Conservation (phyloP, 1,140 invertebrate genomes). For the Tribolium castaneum region DNA sequence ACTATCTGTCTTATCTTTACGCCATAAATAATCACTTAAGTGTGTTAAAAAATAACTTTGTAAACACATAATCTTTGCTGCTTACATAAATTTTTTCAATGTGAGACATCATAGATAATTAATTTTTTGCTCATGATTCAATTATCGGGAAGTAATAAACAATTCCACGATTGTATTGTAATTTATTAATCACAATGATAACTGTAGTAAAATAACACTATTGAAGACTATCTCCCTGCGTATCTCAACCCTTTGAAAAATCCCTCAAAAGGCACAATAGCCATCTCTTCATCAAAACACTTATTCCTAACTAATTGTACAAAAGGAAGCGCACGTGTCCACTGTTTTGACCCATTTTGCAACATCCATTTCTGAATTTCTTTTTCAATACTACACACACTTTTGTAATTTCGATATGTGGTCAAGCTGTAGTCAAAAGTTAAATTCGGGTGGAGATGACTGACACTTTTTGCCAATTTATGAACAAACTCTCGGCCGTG, state of each 20-base stretch:
- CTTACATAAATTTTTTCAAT: too few species aligned
- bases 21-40: too few species aligned
- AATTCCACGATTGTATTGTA: background rate
- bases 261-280: background rate
- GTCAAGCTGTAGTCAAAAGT: background rate
- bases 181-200: background rate
- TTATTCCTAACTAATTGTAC: background rate
- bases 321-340: background rate
- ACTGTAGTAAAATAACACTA: background rate
- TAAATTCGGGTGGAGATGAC: background rate
- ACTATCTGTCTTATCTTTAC: too few species aligned
- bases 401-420: background rate
- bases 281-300: background rate
- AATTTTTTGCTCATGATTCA: too few species aligned
- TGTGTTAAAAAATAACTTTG: too few species aligned
- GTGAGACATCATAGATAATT: too few species aligned
- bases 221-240: background rate
- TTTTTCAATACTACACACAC: background rate
- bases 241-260: background rate
- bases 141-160: too few species aligned
- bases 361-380: background rate
- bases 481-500: background rate
- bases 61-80: too few species aligned
- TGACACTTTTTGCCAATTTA: background rate
- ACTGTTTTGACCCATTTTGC: background rate